Evolutionary conservation across 1,140 invertebrate species (phyloP), one percentile per base, ranked within the genome.

Genomic region (Caenorhabditis elegans): DNA sequence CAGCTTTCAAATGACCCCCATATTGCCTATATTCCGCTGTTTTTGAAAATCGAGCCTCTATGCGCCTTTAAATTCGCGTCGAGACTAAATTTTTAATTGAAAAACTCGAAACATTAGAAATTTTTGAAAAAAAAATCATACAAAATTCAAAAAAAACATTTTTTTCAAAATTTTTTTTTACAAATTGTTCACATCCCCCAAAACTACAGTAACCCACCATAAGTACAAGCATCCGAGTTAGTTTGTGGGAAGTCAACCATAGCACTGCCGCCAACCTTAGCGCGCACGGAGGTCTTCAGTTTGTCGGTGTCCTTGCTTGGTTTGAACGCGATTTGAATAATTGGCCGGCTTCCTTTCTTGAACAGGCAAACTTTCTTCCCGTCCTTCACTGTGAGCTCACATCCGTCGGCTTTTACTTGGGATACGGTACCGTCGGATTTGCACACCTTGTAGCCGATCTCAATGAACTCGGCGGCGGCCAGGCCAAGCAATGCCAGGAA

Each of bases 181-280:
- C 46, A 17, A 48, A 17, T n/a, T n/a, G n/a, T n/a, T n/a, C n/a
- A n/a, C n/a, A n/a, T n/a, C n/a, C n/a, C n/a, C n/a, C n/a, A n/a
- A n/a, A n/a, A n/a, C 39, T 43, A 43, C 39, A 43, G 39, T 43
- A 1, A 39, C 60, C 28, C n/a, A 70, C 60, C 60, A 22, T 70
- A 70, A 22, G 60, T 70, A 39, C 60, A 70, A 24, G 60, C 60
- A 43, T 70, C 60, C n/a, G 60, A 43, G 34, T 70, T 70, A n/a
- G 34, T 39, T 70, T 70, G 60, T 24, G 60, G 60, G 60, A 70
- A 70, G n/a, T 70, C 60, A 34, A 70, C 60, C 60, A 70, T 70
- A 1, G 60, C 60, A 10, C 17, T 19, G 36, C 60, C 60, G 28
- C 60, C 60, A 22, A 70, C 60, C 60, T 70, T 70, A 19, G 60